Evolutionary conservation across 2,113 vertebrate species (phyloP), one percentile per base, ranked within the genome.

Genomic region (Blennius ocellaris): DNA sequence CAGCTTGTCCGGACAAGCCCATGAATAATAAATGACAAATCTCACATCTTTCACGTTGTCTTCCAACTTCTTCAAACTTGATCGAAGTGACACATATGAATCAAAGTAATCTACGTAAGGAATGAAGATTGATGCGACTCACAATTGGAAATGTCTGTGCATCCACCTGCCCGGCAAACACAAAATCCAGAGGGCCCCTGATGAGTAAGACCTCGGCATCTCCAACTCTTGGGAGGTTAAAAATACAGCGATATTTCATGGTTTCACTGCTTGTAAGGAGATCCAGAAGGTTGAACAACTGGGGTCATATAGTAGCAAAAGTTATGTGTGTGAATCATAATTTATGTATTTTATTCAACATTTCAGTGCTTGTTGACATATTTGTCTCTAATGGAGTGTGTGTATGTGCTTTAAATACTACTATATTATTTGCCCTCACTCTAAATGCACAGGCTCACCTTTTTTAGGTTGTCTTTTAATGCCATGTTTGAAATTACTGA

Each of bases 11-110:
- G 51, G 10, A 61, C 2, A 0, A 10, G 17, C 16, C 8, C 10
- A 69, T 69, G n/a, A 55, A 54, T 45, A 80, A 77, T 74, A 71
- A 73, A 77, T 54, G 10, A 41, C 15, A 61, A 66, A 48, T 30
- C 2, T 21, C 39, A 45, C 36, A 54, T 30, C 6, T 47, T 41
- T 52, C 11, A 53, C 39, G 17, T 8, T 51, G 10, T 12, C 43
- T 38, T 45, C 21, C 0, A 15, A 3, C 30, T 37, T 1, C 21
- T 67, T 36, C 17, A 11, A 1, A 59, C 30, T 9, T 12, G 5
- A 37, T 30, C 30, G 12, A 72, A 62, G 40, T 63, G 21, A 11
- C 21, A 9, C 47, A 2, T 5, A 11, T 44, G 43, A 47, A 56
- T 56, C 8, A 6, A 54, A 59, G 8, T 52, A 15, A 12, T 30